Evolutionary conservation across 2,888 invertebrate species (phyloP), one percentile per base, ranked within the genome.

Genomic region (Sepioteuthis lessoniana): DNA sequence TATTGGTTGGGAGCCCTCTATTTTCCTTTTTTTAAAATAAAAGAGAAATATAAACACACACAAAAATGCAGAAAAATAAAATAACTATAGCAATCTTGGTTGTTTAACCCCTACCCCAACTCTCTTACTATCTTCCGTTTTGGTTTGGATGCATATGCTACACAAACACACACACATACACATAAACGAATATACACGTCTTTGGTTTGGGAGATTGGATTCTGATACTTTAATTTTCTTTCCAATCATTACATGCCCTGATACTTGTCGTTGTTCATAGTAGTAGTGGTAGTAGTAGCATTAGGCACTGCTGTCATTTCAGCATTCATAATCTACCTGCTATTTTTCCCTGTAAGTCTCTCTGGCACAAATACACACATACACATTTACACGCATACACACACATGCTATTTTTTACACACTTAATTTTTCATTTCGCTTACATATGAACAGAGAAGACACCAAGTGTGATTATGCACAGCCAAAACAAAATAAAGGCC

Each of bases 201-300:
- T n/a, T n/a, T 16, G 76, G 10, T 76, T 76, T 76, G n/a, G 76
- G 76, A n/a, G 76, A 76, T 76, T 76, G 76, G 76, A 76, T 76
- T 76, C 25, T 55, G 55, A 50, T 16, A 21, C 28, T 16, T 76
- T 60, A 28, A 28, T 60, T 31, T 60, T 76, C 13, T n/a, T n/a
- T 31, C 76, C n/a, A 10, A n/a, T 76, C 76, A 76, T 76, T n/a
- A 76, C n/a, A n/a, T 76, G 13, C n/a, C n/a, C 16, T 76, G 76
- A 35, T 76, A 76, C n/a, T 76, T 76, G 76, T 76, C n/a, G n/a
- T 76, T 4, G 19, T 76, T 76, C n/a, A 76, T 76, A 76, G n/a
- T 76, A 76, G 76, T 76, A 76, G 76, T 35, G n/a, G 76, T 76
- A 76, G 76, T 76, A 76, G 76, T 76, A 76, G 76, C n/a, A 76